Conservation (phyloP, 1,140 invertebrate genomes). For the Brachionus paranguensis region DNA sequence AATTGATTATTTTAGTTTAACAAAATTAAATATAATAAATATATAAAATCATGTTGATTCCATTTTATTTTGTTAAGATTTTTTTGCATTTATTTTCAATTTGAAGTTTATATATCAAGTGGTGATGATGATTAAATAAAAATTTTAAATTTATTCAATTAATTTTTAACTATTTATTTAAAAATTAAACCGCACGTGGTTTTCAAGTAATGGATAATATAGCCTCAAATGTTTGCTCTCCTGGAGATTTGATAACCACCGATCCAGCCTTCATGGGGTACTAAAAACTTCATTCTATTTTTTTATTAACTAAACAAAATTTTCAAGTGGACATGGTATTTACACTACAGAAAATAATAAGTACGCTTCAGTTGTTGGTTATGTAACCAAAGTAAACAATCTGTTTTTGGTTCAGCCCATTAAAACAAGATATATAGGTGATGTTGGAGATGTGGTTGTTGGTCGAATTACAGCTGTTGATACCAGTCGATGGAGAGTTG, state of each 20-base stretch:
- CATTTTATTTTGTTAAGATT: neutral
- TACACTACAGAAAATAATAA: slow-evolving; percentile 63
- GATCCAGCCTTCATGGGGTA: slow-evolving; percentile 39
- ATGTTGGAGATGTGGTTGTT: slow-evolving; percentile 93
- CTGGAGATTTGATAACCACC: slow-evolving; percentile 34
- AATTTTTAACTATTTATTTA: neutral
- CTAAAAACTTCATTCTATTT: neutral
- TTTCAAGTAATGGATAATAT: slow-evolving; percentile 3
- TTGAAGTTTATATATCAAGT: neutral
- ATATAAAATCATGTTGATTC: neutral
- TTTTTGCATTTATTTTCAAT: neutral
- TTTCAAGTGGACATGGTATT: slow-evolving; percentile 80
- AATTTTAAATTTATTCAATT: neutral
- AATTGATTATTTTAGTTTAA: neutral
- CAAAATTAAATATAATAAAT: neutral
- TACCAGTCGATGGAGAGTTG: slow-evolving; percentile 87
- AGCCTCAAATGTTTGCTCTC: slow-evolving; percentile 8
- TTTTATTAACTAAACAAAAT: neutral
- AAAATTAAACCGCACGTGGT: neutral
- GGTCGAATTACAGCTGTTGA: slow-evolving; percentile 78
- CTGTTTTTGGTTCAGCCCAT: slow-evolving; percentile 80
- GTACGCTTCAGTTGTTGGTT: slow-evolving; percentile 83
- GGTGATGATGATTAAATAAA: neutral
- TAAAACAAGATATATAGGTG: slow-evolving; percentile 70
- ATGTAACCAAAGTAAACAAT: slow-evolving; percentile 87